Conservation (phyloP, 2,113 vertebrate species). For the Cnemophilus loriae region DNA sequence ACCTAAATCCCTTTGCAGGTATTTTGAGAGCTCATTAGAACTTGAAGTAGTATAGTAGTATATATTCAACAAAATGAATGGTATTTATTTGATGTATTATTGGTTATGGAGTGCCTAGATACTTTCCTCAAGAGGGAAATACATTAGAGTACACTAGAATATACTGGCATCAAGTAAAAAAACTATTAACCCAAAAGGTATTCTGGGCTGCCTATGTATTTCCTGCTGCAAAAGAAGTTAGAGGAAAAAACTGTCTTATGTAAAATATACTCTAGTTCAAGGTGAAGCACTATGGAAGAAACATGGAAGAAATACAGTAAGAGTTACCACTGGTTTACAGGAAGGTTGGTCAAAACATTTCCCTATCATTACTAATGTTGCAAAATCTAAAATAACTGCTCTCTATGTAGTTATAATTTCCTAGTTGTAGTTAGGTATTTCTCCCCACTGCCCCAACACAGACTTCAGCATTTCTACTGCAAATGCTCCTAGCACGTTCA, state of each 20-base stretch:
- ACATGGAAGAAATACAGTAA: neutral
- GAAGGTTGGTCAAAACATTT: neutral
- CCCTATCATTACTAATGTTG: neutral
- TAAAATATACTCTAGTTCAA: neutral
- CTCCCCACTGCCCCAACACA: neutral
- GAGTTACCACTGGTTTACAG: neutral
- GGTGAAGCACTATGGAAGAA: neutral
- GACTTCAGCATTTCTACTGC: neutral
- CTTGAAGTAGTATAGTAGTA: neutral
- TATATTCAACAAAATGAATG: neutral
- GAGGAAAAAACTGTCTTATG: neutral
- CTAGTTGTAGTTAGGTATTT: neutral
- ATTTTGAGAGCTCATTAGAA: neutral
- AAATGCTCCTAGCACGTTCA: neutral
- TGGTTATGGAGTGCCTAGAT: neutral
- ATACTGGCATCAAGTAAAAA: neutral
- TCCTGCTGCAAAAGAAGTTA: neutral
- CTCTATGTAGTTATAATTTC: neutral
- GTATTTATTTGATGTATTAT: neutral
- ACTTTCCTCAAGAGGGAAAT: neutral
- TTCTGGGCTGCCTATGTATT: neutral
- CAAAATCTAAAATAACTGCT: neutral
- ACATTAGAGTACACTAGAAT: neutral
- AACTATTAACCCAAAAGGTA: neutral
- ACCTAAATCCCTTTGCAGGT: neutral